phyloP scores from a whole-genome alignment of 2,797 vertebrate species.

The Poliocrania exsul region DNA sequence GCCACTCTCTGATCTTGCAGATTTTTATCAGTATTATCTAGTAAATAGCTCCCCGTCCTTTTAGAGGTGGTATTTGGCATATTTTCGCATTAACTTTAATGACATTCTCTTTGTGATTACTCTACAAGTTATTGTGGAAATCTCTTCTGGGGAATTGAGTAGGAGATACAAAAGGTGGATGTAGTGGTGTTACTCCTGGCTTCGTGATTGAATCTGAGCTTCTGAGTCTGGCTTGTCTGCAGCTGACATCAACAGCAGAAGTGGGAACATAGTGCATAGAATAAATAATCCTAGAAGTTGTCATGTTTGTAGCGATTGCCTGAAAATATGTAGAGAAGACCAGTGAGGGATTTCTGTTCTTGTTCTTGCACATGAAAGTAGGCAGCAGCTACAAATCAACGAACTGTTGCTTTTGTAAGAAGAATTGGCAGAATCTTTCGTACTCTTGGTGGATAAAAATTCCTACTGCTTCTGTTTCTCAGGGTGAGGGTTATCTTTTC shows the following conservation, averaged over 20 bases:
- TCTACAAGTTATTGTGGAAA: not conserved
- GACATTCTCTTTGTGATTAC: conserved; percentile 44
- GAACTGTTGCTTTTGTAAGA: not conserved
- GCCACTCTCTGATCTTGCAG: not conserved
- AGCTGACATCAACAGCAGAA: conserved; percentile 10
- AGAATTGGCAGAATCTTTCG: conserved; percentile 40
- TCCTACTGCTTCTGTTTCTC: conserved; percentile 3
- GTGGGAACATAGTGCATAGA: not conserved
- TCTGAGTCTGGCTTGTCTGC: conserved; percentile 11
- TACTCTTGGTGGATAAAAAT: not conserved
- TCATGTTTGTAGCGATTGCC: not conserved
- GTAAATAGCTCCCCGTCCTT: conserved; percentile 19
- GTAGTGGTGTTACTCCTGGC: not conserved
- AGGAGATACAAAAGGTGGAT: not conserved
- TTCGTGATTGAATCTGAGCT: not conserved
- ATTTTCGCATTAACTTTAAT: conserved; percentile 57
- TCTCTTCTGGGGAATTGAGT: conserved; percentile 2
- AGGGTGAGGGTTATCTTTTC: conserved; percentile 9
- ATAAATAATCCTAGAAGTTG: conserved; percentile 1
- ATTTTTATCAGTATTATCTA: not conserved
- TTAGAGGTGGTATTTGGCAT: not conserved
- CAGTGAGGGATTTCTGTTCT: conserved; percentile 22
- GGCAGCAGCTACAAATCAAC: conserved; percentile 28
- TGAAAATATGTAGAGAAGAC: conserved; percentile 38
- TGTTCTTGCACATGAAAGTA: conserved; percentile 17